Evolutionary conservation across 1,140 invertebrate genomes (phyloP), one percentile per base, ranked within the genome.

Genomic region (Macrobrachium rosenbergii): DNA sequence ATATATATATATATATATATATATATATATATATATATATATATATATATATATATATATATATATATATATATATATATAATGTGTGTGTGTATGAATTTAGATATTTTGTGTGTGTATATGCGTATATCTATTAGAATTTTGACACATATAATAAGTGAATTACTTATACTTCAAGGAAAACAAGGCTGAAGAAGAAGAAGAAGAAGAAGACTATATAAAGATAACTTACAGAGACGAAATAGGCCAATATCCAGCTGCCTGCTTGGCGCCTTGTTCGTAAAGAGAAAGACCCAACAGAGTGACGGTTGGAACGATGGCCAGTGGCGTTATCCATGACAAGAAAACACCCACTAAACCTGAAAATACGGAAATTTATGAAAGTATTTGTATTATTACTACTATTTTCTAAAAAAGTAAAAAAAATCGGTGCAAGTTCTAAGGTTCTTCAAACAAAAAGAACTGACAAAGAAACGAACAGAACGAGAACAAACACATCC

Each of bases 71-170:
- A 28, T 72, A 28, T 72, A n/a, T 72, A 28, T 72, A n/a, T 72
- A 72, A 16, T 72, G 7, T 72, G 7, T 23, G 7, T 72, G 10
- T 72, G 0, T 72, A n/a, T 72, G 7, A 28, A 43, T 72, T 5
- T 28, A 23, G 28, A 37, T 72, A 17, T 28, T 5, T n/a, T 28
- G 11, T 67, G 11, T 67, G 11, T 67, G 11, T 67, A 28, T 67
- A 28, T 67, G 11, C 12, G 11, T 19, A 28, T 67, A 37, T 93
- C 92, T 97, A 96, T 62, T n/a, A n/a, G n/a, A n/a, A n/a, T n/a
- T n/a, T n/a, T n/a, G n/a, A 96, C 7, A 52, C 12, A 52, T 52
- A 52, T 52, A 52, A n/a, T n/a, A n/a, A n/a, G n/a, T n/a, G n/a
- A n/a, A n/a, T n/a, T n/a, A n/a, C n/a, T n/a, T n/a, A n/a, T n/a